Evolutionary conservation across 2,113 vertebrate species (phyloP).

Genomic region (Hippocampus guttulatus): DNA sequence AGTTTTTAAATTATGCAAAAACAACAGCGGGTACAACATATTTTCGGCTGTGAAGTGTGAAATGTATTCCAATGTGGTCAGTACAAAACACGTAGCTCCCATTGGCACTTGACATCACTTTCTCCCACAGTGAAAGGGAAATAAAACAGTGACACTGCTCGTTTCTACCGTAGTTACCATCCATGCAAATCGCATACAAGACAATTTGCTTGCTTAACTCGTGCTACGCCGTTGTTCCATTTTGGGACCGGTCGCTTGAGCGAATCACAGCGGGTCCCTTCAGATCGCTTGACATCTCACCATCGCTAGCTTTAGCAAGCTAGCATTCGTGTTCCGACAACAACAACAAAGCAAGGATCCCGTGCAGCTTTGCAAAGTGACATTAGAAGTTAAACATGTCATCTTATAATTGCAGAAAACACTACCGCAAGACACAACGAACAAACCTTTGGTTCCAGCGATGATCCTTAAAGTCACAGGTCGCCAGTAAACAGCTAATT

Average conservation of each 20-base stretch:
- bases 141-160: constrained; percentile 1
- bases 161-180: constrained; percentile 1
- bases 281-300: constrained; percentile 1
- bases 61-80: not conserved
- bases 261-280: not conserved
- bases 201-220: not conserved
- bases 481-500: constrained; percentile 23
- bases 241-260: not conserved
- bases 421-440: not conserved
- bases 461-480: constrained; percentile 1
- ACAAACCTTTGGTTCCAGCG: constrained; percentile 28
- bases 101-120: constrained; percentile 20
- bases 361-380: not conserved
- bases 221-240: not conserved
- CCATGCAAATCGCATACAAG: not conserved
- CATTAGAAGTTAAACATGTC: not conserved
- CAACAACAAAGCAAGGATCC: not conserved
- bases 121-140: constrained; percentile 5
- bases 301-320: constrained; percentile 35
- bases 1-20: not conserved
- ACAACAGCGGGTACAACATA: not conserved
- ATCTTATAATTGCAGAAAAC: not conserved
- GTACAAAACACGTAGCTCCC: not conserved
- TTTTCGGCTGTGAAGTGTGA: constrained; percentile 8
- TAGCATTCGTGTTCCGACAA: constrained; percentile 1